phyloP scores from a whole-genome alignment of 2,113 vertebrate genomes.

The Chloebia gouldiae region DNA sequence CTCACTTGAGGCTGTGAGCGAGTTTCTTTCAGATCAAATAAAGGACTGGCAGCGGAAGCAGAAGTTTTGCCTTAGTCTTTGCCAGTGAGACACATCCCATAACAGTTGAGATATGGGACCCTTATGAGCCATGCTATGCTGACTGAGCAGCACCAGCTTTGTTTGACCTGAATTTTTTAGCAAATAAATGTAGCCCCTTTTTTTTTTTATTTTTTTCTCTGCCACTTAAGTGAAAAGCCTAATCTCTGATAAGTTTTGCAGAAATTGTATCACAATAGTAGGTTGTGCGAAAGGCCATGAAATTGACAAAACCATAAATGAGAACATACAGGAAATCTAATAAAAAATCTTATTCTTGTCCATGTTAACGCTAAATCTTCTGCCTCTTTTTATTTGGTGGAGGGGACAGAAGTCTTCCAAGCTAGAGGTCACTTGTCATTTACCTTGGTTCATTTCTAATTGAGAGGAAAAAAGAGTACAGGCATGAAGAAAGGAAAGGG shows the following conservation, averaged over 20 bases:
- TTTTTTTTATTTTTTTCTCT: background rate
- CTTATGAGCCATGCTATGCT: background rate
- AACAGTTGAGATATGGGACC: background rate
- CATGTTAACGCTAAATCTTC: background rate
- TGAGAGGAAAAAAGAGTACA: background rate
- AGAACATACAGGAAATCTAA: background rate
- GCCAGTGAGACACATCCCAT: background rate
- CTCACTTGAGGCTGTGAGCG: background rate
- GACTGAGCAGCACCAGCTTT: background rate
- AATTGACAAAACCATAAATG: slow-evolving; percentile 31
- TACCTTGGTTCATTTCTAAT: slow-evolving; percentile 10
- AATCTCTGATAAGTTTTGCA: slow-evolving; percentile 33
- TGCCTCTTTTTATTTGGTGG: slow-evolving; percentile 6
- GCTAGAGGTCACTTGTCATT: background rate
- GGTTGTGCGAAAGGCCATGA: background rate
- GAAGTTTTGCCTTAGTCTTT: background rate
- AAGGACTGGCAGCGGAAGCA: background rate
- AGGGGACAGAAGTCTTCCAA: background rate
- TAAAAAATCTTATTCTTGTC: background rate
- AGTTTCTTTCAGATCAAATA: slow-evolving; percentile 12
- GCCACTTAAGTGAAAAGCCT: slow-evolving; percentile 3
- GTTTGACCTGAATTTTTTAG: slow-evolving; percentile 11
- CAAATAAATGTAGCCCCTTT: background rate
- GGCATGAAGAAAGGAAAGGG: background rate
- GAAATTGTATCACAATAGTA: background rate